Evolutionary conservation across 2,888 invertebrate species (phyloP), one percentile per base, ranked within the genome.

Genomic region (Pyrrhia umbra): DNA sequence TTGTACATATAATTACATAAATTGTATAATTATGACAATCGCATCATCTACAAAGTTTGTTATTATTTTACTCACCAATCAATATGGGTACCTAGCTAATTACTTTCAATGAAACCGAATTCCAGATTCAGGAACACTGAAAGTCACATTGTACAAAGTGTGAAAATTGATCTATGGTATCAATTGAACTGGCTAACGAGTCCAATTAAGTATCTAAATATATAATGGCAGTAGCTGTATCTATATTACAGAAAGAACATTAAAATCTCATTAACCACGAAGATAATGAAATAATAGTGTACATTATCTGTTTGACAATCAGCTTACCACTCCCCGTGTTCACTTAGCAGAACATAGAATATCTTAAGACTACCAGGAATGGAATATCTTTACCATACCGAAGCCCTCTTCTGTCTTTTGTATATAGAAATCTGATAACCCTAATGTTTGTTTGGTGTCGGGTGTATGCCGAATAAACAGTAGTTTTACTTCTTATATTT

Each of bases 211-310:
- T 59, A 42, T n/a, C n/a, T n/a, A n/a, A 50, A 46, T 52, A 60
- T 68, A 50, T 68, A 67, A 70, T 77, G 50, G 62, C 58, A 49
- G 27, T 58, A 47, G 65, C 46, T 62, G 55, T 50, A 23, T 58
- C 39, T 50, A 34, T 65, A 67, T 27, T 15, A 43, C 50, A 27
- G 18, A 60, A 59, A 55, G 61, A 54, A 64, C 75, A 79, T 79
- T 62, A 77, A 79, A 79, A 77, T 66, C 68, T 49, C 75, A 79
- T 79, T 79, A 77, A 60, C 49, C 6, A 58, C 27, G 20, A 63
- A 47, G 40, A 42, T 30, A 70, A 45, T 63, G 55, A 63, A 66
- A 74, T 68, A 59, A 68, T 73, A 16, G 42, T 46, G 42, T 57
- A 74, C 57, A 61, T 66, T 70, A 74, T 66, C 58, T 64, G 23